Percentiles rank a stretch among this genome's conserved stretches.
Evolutionary conservation across 2,888 invertebrate genomes (phyloP).

Genomic region (Hirtodrosophila alboralis): DNA sequence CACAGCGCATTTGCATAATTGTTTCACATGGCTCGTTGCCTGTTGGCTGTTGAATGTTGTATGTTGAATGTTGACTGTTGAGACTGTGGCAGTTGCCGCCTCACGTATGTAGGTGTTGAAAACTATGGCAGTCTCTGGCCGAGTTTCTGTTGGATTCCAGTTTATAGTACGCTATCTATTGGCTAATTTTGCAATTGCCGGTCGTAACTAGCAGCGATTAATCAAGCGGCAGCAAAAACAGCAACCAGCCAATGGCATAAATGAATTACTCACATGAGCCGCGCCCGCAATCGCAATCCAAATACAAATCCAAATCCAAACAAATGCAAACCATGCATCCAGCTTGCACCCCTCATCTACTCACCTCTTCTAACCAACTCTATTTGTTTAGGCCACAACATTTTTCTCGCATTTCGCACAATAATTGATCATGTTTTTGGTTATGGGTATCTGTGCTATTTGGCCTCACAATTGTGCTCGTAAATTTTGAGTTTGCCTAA

Average conservation of each 20-base stretch:
- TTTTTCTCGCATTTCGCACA: conserved; percentile 65
- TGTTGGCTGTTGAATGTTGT: conserved; percentile 35
- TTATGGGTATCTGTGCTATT: conserved; percentile 39
- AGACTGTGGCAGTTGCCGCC: conserved; percentile 25
- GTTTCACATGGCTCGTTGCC: conserved; percentile 61
- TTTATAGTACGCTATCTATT: conserved; percentile 56
- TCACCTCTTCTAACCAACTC: conserved; percentile 1
- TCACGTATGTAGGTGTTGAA: conserved; percentile 74
- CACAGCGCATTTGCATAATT: conserved; percentile 69
- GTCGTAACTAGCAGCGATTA: conserved; percentile 72
- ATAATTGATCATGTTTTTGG: conserved; percentile 75
- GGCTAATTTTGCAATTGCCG: conserved; percentile 72
- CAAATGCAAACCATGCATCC: conserved; percentile 41
- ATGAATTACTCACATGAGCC: conserved; percentile 59
- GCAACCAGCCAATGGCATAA: conserved; percentile 56
- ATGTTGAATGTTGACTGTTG: conserved; percentile 79
- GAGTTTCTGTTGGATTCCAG: conserved; percentile 42
- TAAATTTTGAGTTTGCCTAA: conserved; percentile 54
- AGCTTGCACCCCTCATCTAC: background rate
- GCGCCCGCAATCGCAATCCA: conserved; percentile 46
- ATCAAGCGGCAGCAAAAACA: conserved; percentile 48
- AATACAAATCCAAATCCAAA: too few species aligned
- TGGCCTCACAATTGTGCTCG: conserved; percentile 56
- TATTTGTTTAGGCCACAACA: conserved; percentile 56
- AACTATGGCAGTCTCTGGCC: conserved; percentile 43